Percentiles rank a stretch among this genome's conserved stretches.
These are phyloP conservation scores for Sclerodermus sp. DNA, from an alignment of 2,888 invertebrate species.

Conservation along the genomic window DNA sequence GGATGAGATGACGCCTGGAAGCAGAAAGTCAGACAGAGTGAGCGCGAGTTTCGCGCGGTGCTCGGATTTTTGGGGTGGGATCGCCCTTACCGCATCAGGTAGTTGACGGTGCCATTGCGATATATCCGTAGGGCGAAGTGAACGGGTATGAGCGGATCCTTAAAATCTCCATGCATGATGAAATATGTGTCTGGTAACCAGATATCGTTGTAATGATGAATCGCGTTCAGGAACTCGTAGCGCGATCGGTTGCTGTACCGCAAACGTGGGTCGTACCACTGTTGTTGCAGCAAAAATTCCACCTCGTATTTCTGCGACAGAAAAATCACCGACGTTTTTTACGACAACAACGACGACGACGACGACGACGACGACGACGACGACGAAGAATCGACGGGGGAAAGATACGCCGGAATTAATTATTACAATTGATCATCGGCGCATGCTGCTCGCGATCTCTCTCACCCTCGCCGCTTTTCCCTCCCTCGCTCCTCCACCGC, in stretches of 20 bases:
- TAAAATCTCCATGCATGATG: constrained; percentile 96
- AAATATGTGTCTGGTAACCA: constrained; percentile 95
- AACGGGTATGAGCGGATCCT: constrained; percentile 90
- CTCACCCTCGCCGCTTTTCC: no score
- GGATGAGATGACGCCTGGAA: constrained; percentile 82
- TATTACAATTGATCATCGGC: no score
- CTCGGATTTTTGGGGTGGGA: no score
- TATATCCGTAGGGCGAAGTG: constrained; percentile 91
- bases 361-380: no score
- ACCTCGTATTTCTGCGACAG: constrained; percentile 90
- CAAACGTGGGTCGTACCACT: constrained; percentile 89
- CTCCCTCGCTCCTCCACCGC: no score
- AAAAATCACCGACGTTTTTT: no score
- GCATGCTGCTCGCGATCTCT: no score
- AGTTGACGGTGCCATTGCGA: constrained; percentile 91
- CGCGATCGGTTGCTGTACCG: constrained; percentile 86
- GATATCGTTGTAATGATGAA: constrained; percentile 89
- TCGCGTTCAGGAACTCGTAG: constrained; percentile 87
- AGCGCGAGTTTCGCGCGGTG: no score
- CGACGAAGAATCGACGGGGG: no score
- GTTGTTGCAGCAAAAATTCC: constrained; percentile 90
- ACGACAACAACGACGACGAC: no score
- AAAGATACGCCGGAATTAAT: no score
- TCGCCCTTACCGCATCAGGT: constrained; percentile 77
- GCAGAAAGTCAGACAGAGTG: no score